Conservation (phyloP, 2,888 invertebrate species). For the Dyspetes luteomarginatus region DNA sequence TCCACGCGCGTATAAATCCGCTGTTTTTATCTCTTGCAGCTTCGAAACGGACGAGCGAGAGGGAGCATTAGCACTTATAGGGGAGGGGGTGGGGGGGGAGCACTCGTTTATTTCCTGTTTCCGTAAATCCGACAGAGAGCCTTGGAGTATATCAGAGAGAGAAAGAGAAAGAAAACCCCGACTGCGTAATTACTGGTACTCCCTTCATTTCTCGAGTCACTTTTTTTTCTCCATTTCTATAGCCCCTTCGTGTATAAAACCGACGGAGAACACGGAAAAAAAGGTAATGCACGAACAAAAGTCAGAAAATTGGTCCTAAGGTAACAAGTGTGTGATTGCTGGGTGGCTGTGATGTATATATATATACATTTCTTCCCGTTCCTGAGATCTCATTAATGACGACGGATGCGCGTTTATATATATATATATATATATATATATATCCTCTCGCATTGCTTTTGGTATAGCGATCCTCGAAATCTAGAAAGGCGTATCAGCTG, state of each 20-base stretch:
- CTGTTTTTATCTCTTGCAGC: constrained; percentile 20
- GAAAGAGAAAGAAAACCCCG: constrained; percentile 50
- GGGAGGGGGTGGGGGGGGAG: no score
- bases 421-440: constrained; percentile 54
- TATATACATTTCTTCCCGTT: constrained; percentile 17
- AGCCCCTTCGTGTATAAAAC: constrained; percentile 39
- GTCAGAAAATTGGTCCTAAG: constrained; percentile 73
- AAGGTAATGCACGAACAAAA: constrained; percentile 67
- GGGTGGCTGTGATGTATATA: constrained; percentile 54
- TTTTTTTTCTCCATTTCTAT: constrained; percentile 29
- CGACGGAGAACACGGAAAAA: constrained; percentile 9
- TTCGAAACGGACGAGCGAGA: neutral
- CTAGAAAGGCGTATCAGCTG: no score
- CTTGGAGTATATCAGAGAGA: constrained; percentile 43
- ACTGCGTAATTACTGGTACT: constrained; percentile 70
- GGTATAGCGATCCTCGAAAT: no score
- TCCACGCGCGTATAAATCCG: constrained; percentile 30
- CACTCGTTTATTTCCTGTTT: constrained; percentile 55
- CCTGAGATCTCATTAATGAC: constrained; percentile 61
- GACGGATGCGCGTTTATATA: constrained; percentile 29
- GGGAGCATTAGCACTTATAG: neutral
- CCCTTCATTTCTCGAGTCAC: constrained; percentile 58
- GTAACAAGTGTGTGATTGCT: constrained; percentile 73
- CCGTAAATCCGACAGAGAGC: constrained; percentile 45
- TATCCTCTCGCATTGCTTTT: constrained; percentile 52